Conservation (phyloP, 2,113 vertebrate genomes). For the Cheirogaleus medius region DNA sequence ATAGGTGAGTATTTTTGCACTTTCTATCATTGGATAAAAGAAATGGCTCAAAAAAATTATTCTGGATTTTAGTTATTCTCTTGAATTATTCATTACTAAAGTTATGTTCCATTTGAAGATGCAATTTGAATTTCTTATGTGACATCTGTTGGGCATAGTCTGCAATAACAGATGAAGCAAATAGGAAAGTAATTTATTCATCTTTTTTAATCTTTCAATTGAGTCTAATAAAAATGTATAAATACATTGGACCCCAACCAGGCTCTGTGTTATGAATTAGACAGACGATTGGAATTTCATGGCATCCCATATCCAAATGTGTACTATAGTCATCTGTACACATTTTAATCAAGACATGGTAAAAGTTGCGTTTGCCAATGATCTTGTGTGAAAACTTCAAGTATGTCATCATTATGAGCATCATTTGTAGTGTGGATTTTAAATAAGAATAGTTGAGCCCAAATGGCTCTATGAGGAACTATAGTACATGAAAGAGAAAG, state of each 20-base stretch:
- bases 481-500: neutral
- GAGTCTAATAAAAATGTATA: constrained; percentile 79
- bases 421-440: neutral
- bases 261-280: constrained; percentile 25
- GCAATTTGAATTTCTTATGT: constrained; percentile 86
- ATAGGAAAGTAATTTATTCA: constrained; percentile 81
- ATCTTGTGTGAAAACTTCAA: neutral
- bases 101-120: constrained; percentile 83
- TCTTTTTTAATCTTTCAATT: constrained; percentile 75
- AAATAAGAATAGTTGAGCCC: neutral
- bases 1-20: constrained; percentile 86
- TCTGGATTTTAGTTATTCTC: constrained; percentile 76
- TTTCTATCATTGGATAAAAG: constrained; percentile 65
- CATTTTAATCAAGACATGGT: neutral
- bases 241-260: constrained; percentile 64
- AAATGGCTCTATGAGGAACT: neutral
- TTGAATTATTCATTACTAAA: constrained; percentile 84
- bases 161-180: constrained; percentile 81
- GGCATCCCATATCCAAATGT: neutral
- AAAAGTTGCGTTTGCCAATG: neutral
- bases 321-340: neutral
- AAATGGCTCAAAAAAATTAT: constrained; percentile 75
- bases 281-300: neutral
- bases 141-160: constrained; percentile 83
- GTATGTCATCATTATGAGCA: neutral